Evolutionary conservation across 2,113 vertebrate genomes (phyloP), one percentile per base, ranked within the genome.

Genomic region (Sciurus niger): DNA sequence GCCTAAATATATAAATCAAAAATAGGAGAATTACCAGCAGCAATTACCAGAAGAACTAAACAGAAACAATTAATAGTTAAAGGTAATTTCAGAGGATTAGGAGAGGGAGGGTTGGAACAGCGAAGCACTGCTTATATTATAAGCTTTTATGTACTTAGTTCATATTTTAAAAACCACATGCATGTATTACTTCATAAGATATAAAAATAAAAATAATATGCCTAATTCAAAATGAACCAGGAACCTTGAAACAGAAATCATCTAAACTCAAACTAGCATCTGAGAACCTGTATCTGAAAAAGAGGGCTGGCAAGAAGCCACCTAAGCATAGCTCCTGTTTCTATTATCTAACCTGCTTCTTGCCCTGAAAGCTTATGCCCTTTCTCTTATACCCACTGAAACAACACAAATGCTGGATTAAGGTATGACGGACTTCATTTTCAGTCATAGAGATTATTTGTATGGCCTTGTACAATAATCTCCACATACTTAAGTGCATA

Each of bases 231-330:
- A 95, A 93, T 53, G 40, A 96, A 83, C 17, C 43, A 83, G 67
- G 32, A 93, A 96, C 37, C 22, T 43, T 93, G 60, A 94, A 95
- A 95, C 28, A 96, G 43, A 70, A 95, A 84, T 67, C 8, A 30
- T 84, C 73, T 63, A 84, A 87, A 94, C 20, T 95, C 32, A 90
- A 94, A 94, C 24, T n/a, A 90, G 89, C 40, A n/a, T 85, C 32
- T 80, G 58, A 79, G 13, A 91, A 86, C 34, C 55, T 74, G 77
- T 60, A 94, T 24, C 51, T 94, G 32, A 76, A 86, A 79, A 94
- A 51, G 8, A 77, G 14, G 60, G 48, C 18, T 94, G 48, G 43
- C 34, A 85, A 89, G 30, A 20, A 16, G 34, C 11, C 86, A 94
- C 67, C 51, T 93, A 63, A 82, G 53, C 37, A 83, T 65, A 96